These are phyloP conservation scores for Protonemura montana DNA, from an alignment of 2,888 invertebrate species.

Conservation along the genomic window DNA sequence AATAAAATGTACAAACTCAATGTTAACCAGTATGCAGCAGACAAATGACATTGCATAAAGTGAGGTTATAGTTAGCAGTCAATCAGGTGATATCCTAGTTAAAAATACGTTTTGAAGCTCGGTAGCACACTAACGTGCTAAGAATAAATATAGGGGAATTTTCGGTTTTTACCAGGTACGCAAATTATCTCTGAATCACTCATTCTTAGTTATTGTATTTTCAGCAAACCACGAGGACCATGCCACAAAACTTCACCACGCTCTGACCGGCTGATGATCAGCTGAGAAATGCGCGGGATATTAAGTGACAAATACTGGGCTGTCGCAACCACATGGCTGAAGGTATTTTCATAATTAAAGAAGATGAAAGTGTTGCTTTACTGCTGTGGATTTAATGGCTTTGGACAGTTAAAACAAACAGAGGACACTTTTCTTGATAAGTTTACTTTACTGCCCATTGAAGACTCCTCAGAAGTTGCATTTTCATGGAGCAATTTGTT, in stretches of 20 bases:
- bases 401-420: conserved; percentile 13
- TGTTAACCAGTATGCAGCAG: no score
- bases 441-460: conserved; percentile 20
- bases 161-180: conserved; percentile 55
- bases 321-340: no score
- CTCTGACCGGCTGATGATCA: background rate
- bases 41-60: no score
- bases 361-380: conserved; percentile 26
- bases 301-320: background rate
- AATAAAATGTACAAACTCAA: conserved; percentile 30
- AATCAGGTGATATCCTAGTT: background rate
- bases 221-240: background rate
- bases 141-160: background rate
- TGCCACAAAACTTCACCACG: background rate
- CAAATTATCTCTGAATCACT: conserved; percentile 52
- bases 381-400: conserved; percentile 44
- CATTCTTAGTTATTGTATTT: conserved; percentile 16
- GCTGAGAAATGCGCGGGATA: background rate
- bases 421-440: background rate
- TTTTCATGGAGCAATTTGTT: conserved; percentile 45
- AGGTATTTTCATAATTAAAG: background rate
- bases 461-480: conserved; percentile 35
- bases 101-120: background rate
- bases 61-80: background rate
- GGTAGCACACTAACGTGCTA: background rate